Evolutionary conservation across 1,140 invertebrate species (phyloP), one percentile per base, ranked within the genome.

Genomic region (Eupristina koningsbergeri): DNA sequence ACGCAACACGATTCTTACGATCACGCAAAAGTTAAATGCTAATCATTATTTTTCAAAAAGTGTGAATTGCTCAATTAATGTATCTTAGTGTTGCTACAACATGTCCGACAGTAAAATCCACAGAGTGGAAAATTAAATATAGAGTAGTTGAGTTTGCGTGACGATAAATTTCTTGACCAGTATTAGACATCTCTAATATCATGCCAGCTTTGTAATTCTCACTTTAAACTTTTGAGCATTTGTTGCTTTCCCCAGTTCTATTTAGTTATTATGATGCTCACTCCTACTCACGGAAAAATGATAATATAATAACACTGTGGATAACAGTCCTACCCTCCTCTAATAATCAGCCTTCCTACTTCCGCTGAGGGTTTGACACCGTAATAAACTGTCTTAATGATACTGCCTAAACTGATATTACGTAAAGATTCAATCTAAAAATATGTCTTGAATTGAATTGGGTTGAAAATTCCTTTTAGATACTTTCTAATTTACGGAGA

Each of bases 311-410:
- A 41, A n/a, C 39, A 31, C 26, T 11, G 53, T n/a, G 2, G 0
- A 45, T 64, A 63, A 1, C 39, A 39, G 31, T 41, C 22, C 3
- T n/a, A 39, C 34, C 15, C 53, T 78, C 2, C 22, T 29, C 31
- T 61, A 74, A 75, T 67, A 26, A 82, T 34, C 47, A 83, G 39
- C 73, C 74, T 83, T 76, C 73, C 67, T 69, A 69, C 61, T 83
- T 83, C 74, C 74, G 74, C 31, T 41, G 15, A n/a, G 50, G 45
- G 58, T 83, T 69, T 69, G 81, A 81, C 73, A 81, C 71, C 31
- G 67, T 71, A 53, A 80, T 69, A 41, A 41, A n/a, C 17, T 1
- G 63, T 79, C 50, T 26, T 67, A n/a, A n/a, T n/a, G n/a, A n/a
- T n/a, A n/a, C n/a, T n/a, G n/a, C n/a, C n/a, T 79, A 47, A 41